Percentiles rank a stretch among this genome's conserved stretches.
Conservation (phyloP, 2,797 vertebrate species). For the Hippocampus kuda region DNA sequence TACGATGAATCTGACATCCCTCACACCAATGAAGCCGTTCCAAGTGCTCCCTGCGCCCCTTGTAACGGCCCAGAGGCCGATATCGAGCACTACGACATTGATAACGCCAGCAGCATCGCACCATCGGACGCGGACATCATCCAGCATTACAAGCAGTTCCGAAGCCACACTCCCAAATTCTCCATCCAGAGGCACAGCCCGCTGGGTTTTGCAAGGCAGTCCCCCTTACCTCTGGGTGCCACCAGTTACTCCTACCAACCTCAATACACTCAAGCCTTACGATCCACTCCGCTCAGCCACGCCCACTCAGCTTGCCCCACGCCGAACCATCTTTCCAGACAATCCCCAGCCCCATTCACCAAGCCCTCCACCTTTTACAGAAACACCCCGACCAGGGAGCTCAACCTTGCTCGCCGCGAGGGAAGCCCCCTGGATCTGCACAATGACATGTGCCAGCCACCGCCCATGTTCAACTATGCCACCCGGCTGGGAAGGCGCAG, state of each 20-base stretch:
- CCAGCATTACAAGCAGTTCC: slow-evolving; percentile 96
- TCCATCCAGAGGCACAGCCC: slow-evolving; percentile 97
- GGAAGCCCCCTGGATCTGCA: slow-evolving; percentile 82
- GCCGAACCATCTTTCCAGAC: slow-evolving; percentile 83
- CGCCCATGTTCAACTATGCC: slow-evolving; percentile 84
- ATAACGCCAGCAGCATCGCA: slow-evolving; percentile 96
- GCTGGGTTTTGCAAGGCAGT: slow-evolving; percentile 87
- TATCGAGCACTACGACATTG: slow-evolving; percentile 95
- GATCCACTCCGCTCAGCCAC: slow-evolving; percentile 83
- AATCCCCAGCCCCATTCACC: slow-evolving; percentile 89
- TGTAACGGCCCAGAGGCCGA: slow-evolving; percentile 77
- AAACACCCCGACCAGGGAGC: slow-evolving; percentile 85
- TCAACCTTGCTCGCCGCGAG: slow-evolving; percentile 83
- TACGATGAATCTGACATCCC: slow-evolving; percentile 91
- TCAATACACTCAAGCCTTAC: slow-evolving; percentile 77
- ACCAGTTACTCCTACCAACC: slow-evolving; percentile 91
- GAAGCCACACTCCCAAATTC: slow-evolving; percentile 93
- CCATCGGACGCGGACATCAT: slow-evolving; percentile 94
- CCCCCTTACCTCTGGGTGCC: slow-evolving; percentile 85
- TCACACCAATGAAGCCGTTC: slow-evolving; percentile 76
- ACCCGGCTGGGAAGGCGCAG: slow-evolving; percentile 87
- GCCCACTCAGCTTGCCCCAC: slow-evolving; percentile 83
- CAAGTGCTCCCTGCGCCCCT: slow-evolving; percentile 85
- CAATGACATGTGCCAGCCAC: slow-evolving; percentile 74
- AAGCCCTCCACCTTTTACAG: slow-evolving; percentile 88